These are phyloP conservation scores for Apamea epomidion DNA, from an alignment of 2,888 invertebrate species.

Conservation along the genomic window DNA sequence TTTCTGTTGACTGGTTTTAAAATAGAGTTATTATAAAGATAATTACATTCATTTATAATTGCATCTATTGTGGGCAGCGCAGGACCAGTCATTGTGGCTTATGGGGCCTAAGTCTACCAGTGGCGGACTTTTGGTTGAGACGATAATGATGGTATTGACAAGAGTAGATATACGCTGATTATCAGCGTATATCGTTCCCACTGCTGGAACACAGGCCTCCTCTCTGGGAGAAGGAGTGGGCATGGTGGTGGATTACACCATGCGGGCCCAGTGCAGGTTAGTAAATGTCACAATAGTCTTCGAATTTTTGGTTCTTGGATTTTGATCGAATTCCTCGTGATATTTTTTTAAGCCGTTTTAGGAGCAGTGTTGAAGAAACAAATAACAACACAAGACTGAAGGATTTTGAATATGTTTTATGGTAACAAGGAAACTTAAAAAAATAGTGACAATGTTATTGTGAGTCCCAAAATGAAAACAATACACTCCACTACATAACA, in stretches of 20 bases:
- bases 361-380: neutral
- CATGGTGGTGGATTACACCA: neutral
- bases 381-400: neutral
- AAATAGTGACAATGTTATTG: neutral
- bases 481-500: neutral
- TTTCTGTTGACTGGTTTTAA: neutral
- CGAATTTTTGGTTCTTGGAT: neutral
- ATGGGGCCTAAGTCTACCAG: neutral
- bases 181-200: neutral
- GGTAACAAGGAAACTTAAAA: neutral
- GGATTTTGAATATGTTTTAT: neutral
- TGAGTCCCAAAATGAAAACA: neutral
- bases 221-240: neutral
- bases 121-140: neutral
- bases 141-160: neutral
- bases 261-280: no score
- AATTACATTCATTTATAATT: neutral
- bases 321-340: neutral
- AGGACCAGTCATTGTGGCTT: neutral
- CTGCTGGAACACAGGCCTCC: neutral
- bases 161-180: neutral
- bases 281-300: neutral
- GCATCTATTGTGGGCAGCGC: neutral
- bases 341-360: neutral
- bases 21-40: neutral